A percentile compares a stretch with the other conserved stretches of the same genome.
These are phyloP conservation scores for Diglossa cyanea DNA, from an alignment of 2,797 vertebrate genomes.

Conservation along the genomic window DNA sequence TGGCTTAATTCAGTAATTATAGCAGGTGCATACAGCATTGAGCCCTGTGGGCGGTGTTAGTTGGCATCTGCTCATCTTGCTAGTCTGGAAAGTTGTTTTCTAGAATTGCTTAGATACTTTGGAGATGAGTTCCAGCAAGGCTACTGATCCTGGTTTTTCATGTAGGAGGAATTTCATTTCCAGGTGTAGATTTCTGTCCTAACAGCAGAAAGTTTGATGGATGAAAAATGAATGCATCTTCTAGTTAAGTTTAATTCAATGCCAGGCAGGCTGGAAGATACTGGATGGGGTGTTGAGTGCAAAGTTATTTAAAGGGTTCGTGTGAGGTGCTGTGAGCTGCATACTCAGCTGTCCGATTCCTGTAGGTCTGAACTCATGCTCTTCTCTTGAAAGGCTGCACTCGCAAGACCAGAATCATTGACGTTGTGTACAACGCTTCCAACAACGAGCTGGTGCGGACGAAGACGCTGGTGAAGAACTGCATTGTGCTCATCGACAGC, in stretches of 20 bases:
- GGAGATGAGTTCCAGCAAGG: background rate
- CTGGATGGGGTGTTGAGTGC: no score
- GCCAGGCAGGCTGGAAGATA: background rate
- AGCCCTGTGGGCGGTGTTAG: background rate
- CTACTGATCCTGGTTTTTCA: background rate
- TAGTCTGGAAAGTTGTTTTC: background rate
- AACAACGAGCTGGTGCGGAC: constrained; percentile 98
- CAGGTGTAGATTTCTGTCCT: background rate
- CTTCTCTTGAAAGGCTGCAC: constrained; percentile 86
- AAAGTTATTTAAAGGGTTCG: background rate
- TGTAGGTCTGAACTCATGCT: background rate
- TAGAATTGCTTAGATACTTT: background rate
- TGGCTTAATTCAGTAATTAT: background rate
- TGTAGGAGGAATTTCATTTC: background rate
- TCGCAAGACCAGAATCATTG: constrained; percentile 96
- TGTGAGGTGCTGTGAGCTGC: background rate
- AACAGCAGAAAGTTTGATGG: background rate
- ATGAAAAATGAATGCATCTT: background rate
- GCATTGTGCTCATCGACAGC: constrained; percentile 92
- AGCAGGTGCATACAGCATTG: accelerated
- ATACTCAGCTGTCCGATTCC: background rate
- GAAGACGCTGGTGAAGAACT: constrained; percentile 98
- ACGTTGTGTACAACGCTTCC: constrained; percentile 97
- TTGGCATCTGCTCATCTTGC: background rate
- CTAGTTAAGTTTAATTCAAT: background rate